Conservation (phyloP, 2,797 vertebrate species). For the Sylvilagus floridanus region DNA sequence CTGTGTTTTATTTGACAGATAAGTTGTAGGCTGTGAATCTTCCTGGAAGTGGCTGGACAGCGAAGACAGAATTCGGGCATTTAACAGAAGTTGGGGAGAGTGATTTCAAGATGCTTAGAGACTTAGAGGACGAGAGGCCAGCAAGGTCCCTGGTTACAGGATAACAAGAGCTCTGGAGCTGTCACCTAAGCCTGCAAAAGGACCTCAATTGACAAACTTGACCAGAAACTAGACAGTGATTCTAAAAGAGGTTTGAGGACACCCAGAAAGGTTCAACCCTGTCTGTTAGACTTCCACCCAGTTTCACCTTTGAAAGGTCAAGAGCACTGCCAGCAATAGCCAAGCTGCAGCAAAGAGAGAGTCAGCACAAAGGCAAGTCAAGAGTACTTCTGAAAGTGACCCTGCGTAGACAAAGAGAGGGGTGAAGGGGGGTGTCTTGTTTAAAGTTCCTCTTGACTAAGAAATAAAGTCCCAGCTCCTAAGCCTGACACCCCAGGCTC, state of each 20-base stretch:
- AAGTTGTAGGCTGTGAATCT: conserved; percentile 62
- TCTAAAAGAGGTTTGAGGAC: conserved; percentile 25
- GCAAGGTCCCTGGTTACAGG: not conserved
- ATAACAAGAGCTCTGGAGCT: not conserved
- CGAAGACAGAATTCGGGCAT: conserved; percentile 53
- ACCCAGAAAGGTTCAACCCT: not conserved
- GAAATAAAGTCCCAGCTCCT: not conserved
- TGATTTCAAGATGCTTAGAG: conserved; percentile 52
- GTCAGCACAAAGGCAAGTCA: not conserved
- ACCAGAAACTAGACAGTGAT: not conserved
- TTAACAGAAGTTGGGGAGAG: not conserved
- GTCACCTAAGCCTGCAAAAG: not conserved
- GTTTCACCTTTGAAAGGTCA: not conserved
- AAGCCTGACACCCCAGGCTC: not conserved
- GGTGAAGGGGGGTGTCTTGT: rapidly evolving
- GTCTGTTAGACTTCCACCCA: conserved; percentile 28
- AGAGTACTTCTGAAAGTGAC: not conserved
- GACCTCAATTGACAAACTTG: not conserved
- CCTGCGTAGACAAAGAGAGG: not conserved
- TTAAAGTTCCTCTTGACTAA: not conserved
- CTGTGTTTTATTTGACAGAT: conserved; percentile 53
- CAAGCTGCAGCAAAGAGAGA: not conserved
- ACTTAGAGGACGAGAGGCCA: conserved; percentile 51
- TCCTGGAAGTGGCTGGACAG: conserved; percentile 49
- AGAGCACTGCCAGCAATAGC: not conserved